Evolutionary conservation across 1,140 invertebrate species (phyloP).

Genomic region (Cecropterus lyciades): DNA sequence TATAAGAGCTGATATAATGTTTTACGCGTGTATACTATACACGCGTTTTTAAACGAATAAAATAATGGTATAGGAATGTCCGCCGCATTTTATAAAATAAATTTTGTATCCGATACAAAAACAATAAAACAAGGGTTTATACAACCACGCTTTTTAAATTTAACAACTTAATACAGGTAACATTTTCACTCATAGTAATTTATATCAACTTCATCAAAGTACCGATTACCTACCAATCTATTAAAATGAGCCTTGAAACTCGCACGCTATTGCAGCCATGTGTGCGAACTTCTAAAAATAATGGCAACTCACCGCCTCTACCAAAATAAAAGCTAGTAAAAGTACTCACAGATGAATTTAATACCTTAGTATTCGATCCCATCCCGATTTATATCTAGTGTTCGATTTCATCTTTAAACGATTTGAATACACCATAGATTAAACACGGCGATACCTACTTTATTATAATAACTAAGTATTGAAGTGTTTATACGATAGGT

Average conservation of each 20-base stretch:
- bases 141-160: too few relatives aligned
- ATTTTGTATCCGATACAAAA: too few relatives aligned
- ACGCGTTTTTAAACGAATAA: too few relatives aligned
- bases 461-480: neutral
- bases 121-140: too few relatives aligned
- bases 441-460: neutral
- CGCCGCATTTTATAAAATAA: too few relatives aligned
- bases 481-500: neutral
- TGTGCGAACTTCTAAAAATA: constrained; percentile 63
- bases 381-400: constrained; percentile 14
- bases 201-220: constrained; percentile 31
- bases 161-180: neutral
- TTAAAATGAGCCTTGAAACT: constrained; percentile 42
- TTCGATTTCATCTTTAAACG: constrained; percentile 7
- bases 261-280: constrained; percentile 51
- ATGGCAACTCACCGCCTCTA: constrained; percentile 46
- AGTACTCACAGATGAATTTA: constrained; percentile 45
- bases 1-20: too few relatives aligned
- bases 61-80: too few relatives aligned
- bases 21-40: too few relatives aligned
- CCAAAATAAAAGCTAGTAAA: constrained; percentile 54
- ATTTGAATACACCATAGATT: neutral
- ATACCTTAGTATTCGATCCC: constrained; percentile 24
- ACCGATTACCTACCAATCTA: constrained; percentile 31
- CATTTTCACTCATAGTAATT: constrained; percentile 6